These are phyloP conservation scores for Henricia sp. DNA, from an alignment of 53 echinoderm and acorn worm genomes.

Conservation along the genomic window DNA sequence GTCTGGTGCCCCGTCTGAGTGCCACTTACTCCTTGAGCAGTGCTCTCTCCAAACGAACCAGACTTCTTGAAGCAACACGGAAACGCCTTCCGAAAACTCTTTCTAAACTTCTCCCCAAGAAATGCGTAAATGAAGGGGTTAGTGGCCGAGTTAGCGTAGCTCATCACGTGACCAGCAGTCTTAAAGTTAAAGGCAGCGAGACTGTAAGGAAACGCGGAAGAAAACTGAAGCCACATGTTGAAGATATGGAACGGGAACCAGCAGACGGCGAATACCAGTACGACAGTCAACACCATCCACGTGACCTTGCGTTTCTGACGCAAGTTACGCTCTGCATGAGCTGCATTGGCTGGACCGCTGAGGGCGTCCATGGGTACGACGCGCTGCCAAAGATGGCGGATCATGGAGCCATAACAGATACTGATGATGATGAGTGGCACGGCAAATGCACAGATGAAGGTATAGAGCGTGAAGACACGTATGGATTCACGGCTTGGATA, in stretches of 20 bases:
- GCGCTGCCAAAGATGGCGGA: constrained; percentile 67
- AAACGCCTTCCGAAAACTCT: constrained; percentile 75
- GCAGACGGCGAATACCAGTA: constrained; percentile 84
- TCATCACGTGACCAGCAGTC: constrained; percentile 60
- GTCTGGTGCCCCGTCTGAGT: not conserved
- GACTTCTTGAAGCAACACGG: constrained; percentile 65
- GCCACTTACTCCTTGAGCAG: not conserved
- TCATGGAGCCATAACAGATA: constrained; percentile 66
- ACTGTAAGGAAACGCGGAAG: constrained; percentile 58
- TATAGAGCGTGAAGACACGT: constrained; percentile 26
- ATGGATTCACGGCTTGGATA: constrained; percentile 50
- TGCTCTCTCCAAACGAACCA: not conserved
- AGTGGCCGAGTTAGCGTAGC: constrained; percentile 81
- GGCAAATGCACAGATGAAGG: constrained; percentile 58
- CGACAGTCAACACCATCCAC: constrained; percentile 84
- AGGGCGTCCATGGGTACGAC: constrained; percentile 14
- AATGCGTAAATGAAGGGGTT: constrained; percentile 92
- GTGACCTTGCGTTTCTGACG: constrained; percentile 85
- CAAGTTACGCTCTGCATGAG: constrained; percentile 35
- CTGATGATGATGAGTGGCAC: constrained; percentile 70
- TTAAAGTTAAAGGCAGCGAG: constrained; percentile 62
- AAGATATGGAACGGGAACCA: constrained; percentile 79
- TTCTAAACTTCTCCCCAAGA: constrained; percentile 84
- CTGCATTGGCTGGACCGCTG: constrained; percentile 9
- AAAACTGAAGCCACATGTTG: constrained; percentile 70